Base-by-base conservation (phyloP, 2,113 vertebrate genomes). In the Pristiophorus japonicus region DNA sequence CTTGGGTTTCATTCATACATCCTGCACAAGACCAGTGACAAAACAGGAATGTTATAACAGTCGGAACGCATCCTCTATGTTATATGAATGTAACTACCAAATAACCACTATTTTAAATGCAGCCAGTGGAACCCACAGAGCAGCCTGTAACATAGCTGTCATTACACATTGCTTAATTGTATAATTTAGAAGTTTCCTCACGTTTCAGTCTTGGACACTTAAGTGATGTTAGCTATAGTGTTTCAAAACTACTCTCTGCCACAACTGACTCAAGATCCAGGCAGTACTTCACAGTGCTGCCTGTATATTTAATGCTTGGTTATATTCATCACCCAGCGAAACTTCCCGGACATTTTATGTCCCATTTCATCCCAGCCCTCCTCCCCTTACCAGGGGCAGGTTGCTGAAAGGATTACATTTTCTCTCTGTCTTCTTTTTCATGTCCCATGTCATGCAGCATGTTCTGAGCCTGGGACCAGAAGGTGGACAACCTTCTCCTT, bases 221-320 rank as follows among this genome's bases (percentile, higher is more conserved):
- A 92, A 92, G 88, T 92, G 59, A 92, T 92, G 65, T 92, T 65
- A 63, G 88, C 88, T 92, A 63, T 92, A 92, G 88, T 92, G n/a
- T 92, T 92, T 92, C 88, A 92, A 92, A 92, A 92, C 59, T n/a
- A 38, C 5, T 62, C 30, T 34, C 59, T 22, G 55, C 18, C 55
- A n/a, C 27, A 90, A 59, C 27, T 34, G 27, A 65, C 55, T 63
- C 38, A 20, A 63, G 59, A 92, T 92, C 20, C 59, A 92, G n/a
- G 18, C 59, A n/a, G n/a, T 92, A 18, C 88, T 63, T 92, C 18
- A 20, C n/a, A 12, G 34, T 65, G n/a, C 30, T 62, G 87, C 87
- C 34, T 90, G 0, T 30, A 90, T 34, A 62, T 59, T 90, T 30
- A 62, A 59, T 90, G 27, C 59, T 65, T 8, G 88, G 55, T 62